Base-by-base conservation (phyloP, 2,113 vertebrate species). In the Asarcornis scutulata region DNA sequence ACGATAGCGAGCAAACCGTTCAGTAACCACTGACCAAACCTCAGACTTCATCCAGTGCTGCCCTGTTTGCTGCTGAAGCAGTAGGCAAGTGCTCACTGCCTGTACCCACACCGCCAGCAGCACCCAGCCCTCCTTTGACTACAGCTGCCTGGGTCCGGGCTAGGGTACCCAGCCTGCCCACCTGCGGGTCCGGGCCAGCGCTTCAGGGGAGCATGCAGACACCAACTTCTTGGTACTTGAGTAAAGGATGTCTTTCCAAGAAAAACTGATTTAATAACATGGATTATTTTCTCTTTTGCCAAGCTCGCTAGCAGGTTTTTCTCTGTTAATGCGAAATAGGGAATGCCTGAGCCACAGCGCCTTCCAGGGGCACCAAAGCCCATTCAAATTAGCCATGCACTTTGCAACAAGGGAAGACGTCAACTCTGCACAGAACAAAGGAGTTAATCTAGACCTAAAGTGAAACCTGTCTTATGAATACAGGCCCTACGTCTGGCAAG, bases 211-310 rank as follows among this genome's bases (percentile, higher is more conserved):
- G 22, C 0, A 64, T 36, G 31, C 17, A 82, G 32, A 86, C 11
- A 83, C 44, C 18, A 36, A 34, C 20, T 32, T 31, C 8, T 68
- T 74, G 21, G 46, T 31, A 34, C 27, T 48, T n/a, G 38, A 88
- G 69, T 40, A 77, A 91, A 78, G 9, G 44, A 68, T 6, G 11
- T 21, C 17, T 63, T 83, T 50, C 52, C 38, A 75, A 22, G 74
- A 68, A 88, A 66, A 83, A 48, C 0, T 40, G 14, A 85, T 73
- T 93, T 68, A 74, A 40, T 29, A 79, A 83, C 50, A 68, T 16
- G 26, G 53, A 93, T 72, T 83, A 29, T 89, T 90, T 94, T 95
- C 69, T 95, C n/a, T 21, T 80, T 83, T 94, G 44, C 29, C 29
- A 83, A 88, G 9, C 44, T 89, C 25, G 21, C 38, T 40, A 78